Percentiles rank a stretch among this genome's conserved stretches.
These are phyloP conservation scores for Sterrhoptilus dennistouni DNA, from an alignment of 2,113 vertebrate genomes.

Conservation along the genomic window DNA sequence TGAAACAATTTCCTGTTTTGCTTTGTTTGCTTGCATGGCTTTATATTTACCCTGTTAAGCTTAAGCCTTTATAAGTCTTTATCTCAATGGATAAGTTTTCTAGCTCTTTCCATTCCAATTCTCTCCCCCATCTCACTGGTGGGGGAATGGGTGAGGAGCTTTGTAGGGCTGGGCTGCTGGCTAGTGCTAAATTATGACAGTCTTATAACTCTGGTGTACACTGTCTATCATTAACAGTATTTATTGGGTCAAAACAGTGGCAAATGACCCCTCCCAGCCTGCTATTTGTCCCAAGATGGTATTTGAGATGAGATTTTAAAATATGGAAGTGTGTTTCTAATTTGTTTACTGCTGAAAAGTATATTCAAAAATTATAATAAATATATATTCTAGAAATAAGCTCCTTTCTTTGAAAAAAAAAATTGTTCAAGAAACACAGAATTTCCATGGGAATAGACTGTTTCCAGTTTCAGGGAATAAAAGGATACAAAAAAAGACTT, in stretches of 20 bases:
- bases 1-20: background rate
- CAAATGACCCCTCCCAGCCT: background rate
- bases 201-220: background rate
- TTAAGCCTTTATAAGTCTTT: background rate
- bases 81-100: background rate
- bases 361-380: background rate
- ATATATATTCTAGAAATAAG: background rate
- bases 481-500: background rate
- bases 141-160: background rate
- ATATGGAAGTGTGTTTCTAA: background rate
- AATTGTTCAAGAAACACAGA: background rate
- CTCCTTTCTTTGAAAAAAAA: background rate
- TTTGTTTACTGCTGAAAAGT: background rate
- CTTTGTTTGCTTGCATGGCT: background rate
- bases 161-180: background rate
- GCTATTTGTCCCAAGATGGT: background rate
- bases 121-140: background rate
- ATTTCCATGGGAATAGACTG: background rate
- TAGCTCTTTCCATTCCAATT: background rate
- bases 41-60: background rate
- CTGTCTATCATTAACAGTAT: accelerated
- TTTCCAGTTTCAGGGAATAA: background rate
- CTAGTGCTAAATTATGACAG: background rate
- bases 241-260: background rate
- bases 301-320: background rate